Conservation (phyloP, 2,113 vertebrate genomes). For the Chaetorhynchus papuensis region DNA sequence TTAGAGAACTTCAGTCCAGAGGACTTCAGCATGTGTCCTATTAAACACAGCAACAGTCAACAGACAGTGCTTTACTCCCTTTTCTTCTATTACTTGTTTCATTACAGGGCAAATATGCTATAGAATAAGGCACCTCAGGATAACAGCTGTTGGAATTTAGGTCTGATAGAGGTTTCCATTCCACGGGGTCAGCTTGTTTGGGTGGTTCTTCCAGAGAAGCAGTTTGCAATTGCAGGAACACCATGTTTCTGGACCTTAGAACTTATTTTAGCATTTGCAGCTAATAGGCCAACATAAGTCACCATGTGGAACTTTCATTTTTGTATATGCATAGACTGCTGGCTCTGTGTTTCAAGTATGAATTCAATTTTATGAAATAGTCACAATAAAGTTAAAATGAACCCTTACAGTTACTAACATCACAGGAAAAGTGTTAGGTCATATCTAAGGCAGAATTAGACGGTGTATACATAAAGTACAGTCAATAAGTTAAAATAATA, state of each 20-base stretch:
- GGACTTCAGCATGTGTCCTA: rapidly evolving
- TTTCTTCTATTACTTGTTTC: neutral
- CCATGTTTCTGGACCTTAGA: neutral
- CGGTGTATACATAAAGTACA: neutral
- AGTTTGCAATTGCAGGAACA: neutral
- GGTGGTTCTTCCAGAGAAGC: neutral
- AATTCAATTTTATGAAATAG: neutral
- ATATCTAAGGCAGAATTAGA: neutral
- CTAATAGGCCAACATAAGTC: neutral
- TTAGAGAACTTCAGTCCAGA: neutral
- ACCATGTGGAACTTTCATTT: neutral
- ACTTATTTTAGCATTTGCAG: neutral
- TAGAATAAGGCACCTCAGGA: neutral
- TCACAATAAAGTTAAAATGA: neutral
- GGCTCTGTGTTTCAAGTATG: neutral
- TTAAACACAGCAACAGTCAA: neutral
- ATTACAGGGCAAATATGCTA: neutral
- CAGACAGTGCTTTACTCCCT: neutral
- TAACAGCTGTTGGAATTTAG: neutral
- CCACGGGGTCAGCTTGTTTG: neutral
- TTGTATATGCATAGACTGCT: neutral
- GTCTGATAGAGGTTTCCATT: neutral
- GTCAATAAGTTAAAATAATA: neutral
- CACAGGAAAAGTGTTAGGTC: neutral
- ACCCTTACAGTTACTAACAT: neutral